Conservation (phyloP, 2,113 vertebrate genomes). For the Daubentonia madagascariensis region DNA sequence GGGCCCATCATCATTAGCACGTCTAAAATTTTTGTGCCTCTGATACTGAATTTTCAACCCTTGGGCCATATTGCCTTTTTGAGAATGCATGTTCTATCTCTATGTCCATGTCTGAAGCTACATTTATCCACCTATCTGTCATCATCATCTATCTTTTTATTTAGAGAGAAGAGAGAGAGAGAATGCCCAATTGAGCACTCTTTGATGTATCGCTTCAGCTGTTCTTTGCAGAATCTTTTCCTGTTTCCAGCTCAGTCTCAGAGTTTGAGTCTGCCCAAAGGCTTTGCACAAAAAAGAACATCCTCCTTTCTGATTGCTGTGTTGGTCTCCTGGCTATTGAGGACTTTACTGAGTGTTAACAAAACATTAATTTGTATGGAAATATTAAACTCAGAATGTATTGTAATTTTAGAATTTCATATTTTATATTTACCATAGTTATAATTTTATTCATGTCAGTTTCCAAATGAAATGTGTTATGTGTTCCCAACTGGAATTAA, state of each 20-base stretch:
- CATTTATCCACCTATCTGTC: not conserved
- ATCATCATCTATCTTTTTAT: not conserved
- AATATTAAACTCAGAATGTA: constrained; percentile 60
- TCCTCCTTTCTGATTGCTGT: not conserved
- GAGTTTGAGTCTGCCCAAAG: not conserved
- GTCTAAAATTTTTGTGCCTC: not conserved
- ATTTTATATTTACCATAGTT: constrained; percentile 66
- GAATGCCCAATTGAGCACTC: not conserved
- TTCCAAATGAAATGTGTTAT: constrained; percentile 69
- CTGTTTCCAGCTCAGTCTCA: not conserved
- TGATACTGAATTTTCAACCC: not conserved
- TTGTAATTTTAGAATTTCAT: constrained; percentile 61
- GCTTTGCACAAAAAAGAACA: not conserved
- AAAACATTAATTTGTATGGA: constrained; percentile 69
- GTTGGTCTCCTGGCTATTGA: constrained; percentile 31
- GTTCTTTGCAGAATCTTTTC: not conserved
- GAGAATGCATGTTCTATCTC: not conserved
- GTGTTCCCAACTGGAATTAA: constrained; percentile 62
- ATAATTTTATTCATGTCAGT: constrained; percentile 68
- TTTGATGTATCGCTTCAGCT: not conserved
- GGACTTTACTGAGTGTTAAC: constrained; percentile 40
- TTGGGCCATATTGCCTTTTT: not conserved
- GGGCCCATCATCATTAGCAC: not conserved
- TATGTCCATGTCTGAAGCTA: not conserved
- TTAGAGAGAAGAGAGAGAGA: not conserved